A percentile compares a stretch with the other conserved stretches of the same genome.
These are phyloP conservation scores for Oreohelix idahoensis DNA, from an alignment of 1,140 invertebrate genomes.

Conservation along the genomic window DNA sequence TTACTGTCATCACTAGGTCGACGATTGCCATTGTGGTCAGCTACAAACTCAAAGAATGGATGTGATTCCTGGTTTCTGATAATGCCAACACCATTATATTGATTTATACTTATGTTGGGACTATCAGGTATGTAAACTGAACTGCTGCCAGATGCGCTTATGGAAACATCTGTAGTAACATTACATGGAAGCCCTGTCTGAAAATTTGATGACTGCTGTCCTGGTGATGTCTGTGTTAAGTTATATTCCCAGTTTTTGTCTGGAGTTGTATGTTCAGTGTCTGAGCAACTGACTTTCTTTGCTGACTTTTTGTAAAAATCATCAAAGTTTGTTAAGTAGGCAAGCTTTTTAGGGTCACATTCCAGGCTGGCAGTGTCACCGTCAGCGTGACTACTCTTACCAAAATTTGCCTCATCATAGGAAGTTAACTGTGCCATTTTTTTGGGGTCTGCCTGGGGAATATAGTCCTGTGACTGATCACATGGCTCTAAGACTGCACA, in stretches of 20 bases:
- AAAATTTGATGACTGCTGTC: background rate
- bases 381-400: background rate
- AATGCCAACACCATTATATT: background rate
- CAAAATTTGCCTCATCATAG: conserved; percentile 3
- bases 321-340: conserved; percentile 17
- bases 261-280: background rate
- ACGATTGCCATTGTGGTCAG: background rate
- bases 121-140: background rate
- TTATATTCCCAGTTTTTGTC: background rate
- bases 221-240: background rate
- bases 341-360: conserved; percentile 15
- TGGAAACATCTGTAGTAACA: background rate
- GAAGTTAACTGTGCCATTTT: conserved; percentile 14
- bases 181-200: background rate
- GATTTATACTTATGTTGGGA: background rate
- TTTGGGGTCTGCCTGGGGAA: conserved; percentile 4
- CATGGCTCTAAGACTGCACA: background rate
- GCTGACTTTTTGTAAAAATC: background rate
- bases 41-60: background rate
- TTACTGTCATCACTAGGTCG: background rate
- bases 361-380: background rate
- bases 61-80: too few species aligned
- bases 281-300: background rate
- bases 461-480: background rate
- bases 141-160: background rate